These are phyloP conservation scores for Callipepla squamata DNA, from an alignment of 2,113 vertebrate genomes.

Conservation along the genomic window DNA sequence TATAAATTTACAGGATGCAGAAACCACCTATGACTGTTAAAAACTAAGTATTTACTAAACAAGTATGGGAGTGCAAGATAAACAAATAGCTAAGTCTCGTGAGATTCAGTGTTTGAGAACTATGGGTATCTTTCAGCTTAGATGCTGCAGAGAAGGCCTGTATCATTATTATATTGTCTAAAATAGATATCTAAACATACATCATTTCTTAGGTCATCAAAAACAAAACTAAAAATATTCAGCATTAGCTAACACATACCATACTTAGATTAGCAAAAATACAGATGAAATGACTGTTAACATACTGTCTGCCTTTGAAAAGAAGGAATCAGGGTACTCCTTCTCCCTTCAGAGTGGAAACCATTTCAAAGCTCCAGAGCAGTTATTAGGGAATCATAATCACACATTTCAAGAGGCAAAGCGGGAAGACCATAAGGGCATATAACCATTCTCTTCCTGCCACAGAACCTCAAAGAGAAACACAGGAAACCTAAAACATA, in stretches of 20 bases:
- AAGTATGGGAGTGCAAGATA: background rate
- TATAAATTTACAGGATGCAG: background rate
- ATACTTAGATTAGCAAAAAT: slow-evolving; percentile 18
- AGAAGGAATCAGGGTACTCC: background rate
- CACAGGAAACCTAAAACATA: background rate
- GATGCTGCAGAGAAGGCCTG: slow-evolving; percentile 1
- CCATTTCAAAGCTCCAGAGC: background rate
- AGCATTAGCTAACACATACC: slow-evolving; percentile 13
- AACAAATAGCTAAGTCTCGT: background rate
- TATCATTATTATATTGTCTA: slow-evolving; percentile 13
- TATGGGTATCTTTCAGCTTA: background rate
- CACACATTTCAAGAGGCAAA: background rate
- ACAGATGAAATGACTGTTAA: background rate
- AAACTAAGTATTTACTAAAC: background rate
- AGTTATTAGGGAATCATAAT: background rate
- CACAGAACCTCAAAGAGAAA: background rate
- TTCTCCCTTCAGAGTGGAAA: background rate
- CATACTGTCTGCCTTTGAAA: background rate
- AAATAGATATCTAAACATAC: slow-evolving; percentile 49
- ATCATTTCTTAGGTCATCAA: slow-evolving; percentile 15
- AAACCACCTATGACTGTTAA: background rate
- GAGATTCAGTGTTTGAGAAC: background rate
- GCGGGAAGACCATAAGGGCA: background rate
- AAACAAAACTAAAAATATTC: slow-evolving; percentile 36
- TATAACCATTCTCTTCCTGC: background rate